Base-by-base conservation (phyloP, 2,888 invertebrate species). In the Cantharis rufa region DNA sequence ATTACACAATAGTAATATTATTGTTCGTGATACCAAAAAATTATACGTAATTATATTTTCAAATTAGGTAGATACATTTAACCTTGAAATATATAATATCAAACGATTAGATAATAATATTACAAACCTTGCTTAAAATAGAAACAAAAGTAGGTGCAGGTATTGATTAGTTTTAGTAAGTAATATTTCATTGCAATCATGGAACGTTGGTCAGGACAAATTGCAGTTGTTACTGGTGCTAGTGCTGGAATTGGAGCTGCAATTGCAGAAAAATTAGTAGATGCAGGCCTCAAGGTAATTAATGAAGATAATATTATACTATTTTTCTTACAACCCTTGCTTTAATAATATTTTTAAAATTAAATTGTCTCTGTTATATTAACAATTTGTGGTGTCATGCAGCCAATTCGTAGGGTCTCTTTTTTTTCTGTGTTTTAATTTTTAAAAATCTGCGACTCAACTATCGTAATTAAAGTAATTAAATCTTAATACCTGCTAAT, bases 201-300 rank as follows among this genome's bases (percentile, higher is more conserved):
- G 69, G 74, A 74, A n/a, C 69, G 62, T 10, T 74, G 70, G 74
- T n/a, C 15, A 16, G 63, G 32, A 7, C 69, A 69, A 27, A 63
- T 74, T 10, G 74, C 74, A 1, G 32, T 73, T n/a, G 69, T 73
- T 15, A 73, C 73, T 69, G 73, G 69, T 66, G 73, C 73, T 11
- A 73, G 73, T 66, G 15, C 69, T 15, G 73, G 73, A 61, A 73
- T 74, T 24, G 74, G 74, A 28, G 61, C 61, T 62, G 70, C 69
- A 32, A 63, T 74, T 18, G 70, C 15, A 5, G 16, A n/a, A 63
- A 11, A 64, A 18, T 48, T 74, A n/a, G 70, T 70, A 10, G 64
- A 70, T 16, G 18, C 21, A 10, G 70, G 64, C 10, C n/a, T 72
- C 2, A 72, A 66, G 66, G 72, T 72, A 72, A 72, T 4, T 7